Base-by-base conservation (phyloP, 2,888 invertebrate genomes). In the Drosophila vallismaia region DNA sequence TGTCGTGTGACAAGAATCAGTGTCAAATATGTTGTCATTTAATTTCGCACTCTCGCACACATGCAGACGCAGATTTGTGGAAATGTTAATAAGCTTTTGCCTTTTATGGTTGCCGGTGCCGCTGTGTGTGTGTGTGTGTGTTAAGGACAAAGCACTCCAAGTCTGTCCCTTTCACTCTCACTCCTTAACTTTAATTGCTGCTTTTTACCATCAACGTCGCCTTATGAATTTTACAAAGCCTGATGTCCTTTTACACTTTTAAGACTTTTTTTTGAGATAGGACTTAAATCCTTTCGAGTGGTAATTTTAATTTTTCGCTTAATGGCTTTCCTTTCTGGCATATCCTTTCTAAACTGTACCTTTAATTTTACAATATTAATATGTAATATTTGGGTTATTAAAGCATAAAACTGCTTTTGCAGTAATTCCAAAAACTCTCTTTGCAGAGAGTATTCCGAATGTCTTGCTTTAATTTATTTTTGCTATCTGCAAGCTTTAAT, bases 11-110 rank as follows among this genome's bases (percentile, higher is more conserved):
- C 84, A 84, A 84, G 84, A 84, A 84, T 88, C 84, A 84, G 84
- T 84, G 84, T 84, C 84, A 84, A 84, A 84, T 88, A 84, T 88
- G 88, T 88, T 84, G 84, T 84, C 84, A 84, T 84, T 88, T 84
- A 88, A 84, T 84, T 84, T 84, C 85, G 86, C 88, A 86, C 76
- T 76, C 74, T 59, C 77, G 74, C 68, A 70, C 59, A 60, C 66
- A 59, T 51, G 59, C 52, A 49, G 55, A 55, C 51, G 54, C 55
- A 88, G 88, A 86, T 83, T 88, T 86, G 62, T 63, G 76, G 68
- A 86, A 81, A 86, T 84, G 85, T 81, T 76, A 80, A 84, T 88
- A 84, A 80, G 81, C 84, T 77, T 83, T 75, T 70, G 60, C 71
- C 69, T 69, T 79, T 73, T 73, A 62, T 62, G 60, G n/a, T 2